Percentiles rank a stretch among this genome's conserved stretches.
These are phyloP conservation scores for Saccopteryx bilineata DNA, from an alignment of 2,113 vertebrate species.

Conservation along the genomic window DNA sequence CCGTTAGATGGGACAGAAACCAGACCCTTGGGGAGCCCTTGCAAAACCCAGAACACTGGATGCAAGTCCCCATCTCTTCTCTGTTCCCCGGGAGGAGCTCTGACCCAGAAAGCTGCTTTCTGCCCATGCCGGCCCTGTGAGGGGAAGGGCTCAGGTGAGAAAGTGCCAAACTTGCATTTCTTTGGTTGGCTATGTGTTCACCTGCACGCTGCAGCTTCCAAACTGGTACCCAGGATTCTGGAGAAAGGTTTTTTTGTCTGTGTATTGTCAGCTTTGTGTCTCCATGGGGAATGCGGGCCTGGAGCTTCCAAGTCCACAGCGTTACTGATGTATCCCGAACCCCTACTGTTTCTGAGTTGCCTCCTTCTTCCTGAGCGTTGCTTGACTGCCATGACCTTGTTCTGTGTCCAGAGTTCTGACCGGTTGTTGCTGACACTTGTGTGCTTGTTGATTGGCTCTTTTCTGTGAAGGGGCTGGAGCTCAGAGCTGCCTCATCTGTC, in stretches of 20 bases:
- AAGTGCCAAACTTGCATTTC: background rate
- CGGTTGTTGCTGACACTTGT: background rate
- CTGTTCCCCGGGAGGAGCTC: background rate
- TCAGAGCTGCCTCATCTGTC: background rate
- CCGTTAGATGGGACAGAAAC: background rate
- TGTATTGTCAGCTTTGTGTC: background rate
- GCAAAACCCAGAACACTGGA: background rate
- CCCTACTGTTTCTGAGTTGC: background rate
- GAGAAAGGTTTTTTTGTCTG: background rate
- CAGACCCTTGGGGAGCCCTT: background rate
- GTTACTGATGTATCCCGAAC: background rate
- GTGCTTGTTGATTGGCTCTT: background rate
- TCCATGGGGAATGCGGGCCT: background rate
- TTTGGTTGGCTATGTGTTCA: background rate
- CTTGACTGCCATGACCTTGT: background rate
- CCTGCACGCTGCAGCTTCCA: background rate
- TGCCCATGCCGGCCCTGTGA: background rate
- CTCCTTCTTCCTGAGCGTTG: background rate
- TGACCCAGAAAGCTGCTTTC: background rate
- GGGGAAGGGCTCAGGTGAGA: background rate
- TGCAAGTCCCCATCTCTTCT: background rate
- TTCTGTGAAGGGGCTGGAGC: background rate
- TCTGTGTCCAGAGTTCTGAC: background rate
- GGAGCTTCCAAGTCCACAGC: background rate
- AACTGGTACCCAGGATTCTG: background rate